Conservation (phyloP, 2,797 vertebrate genomes). For the Spea hammondii region DNA sequence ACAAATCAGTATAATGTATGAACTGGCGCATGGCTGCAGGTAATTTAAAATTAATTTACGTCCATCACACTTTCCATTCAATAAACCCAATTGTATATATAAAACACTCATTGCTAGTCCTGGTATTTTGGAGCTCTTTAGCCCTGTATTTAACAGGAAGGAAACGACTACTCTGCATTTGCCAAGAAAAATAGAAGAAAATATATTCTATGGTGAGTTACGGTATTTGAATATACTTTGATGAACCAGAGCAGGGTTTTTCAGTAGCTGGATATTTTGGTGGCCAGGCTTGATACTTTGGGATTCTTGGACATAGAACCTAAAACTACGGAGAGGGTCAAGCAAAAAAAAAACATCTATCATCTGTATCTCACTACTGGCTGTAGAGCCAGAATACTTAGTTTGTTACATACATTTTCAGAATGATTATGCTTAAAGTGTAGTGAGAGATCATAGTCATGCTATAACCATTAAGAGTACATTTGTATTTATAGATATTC, state of each 20-base stretch:
- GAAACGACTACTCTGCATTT: conserved; percentile 38
- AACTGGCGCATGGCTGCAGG: conserved; percentile 36
- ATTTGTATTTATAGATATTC: too few species aligned
- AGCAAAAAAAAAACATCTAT: neutral
- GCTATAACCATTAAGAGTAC: too few species aligned
- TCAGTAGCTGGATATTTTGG: conserved; percentile 22
- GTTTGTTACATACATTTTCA: too few species aligned
- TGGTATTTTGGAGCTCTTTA: conserved; percentile 39
- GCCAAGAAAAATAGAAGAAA: conserved; percentile 49
- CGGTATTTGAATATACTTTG: conserved; percentile 45
- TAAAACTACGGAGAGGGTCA: neutral
- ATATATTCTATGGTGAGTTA: conserved; percentile 31
- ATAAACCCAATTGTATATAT: conserved; percentile 45
- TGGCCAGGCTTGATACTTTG: conserved; percentile 25
- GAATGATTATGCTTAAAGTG: too few species aligned
- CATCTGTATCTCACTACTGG: too few species aligned
- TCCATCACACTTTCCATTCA: conserved; percentile 48
- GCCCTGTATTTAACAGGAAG: conserved; percentile 44
- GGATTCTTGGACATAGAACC: conserved; percentile 11
- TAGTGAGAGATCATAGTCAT: too few species aligned
- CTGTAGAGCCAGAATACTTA: too few species aligned
- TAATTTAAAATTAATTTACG: conserved; percentile 46
- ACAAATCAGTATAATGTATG: conserved; percentile 42
- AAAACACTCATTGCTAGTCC: conserved; percentile 20
- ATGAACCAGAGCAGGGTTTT: conserved; percentile 25